Evolutionary conservation across 2,797 vertebrate species (phyloP), one percentile per base, ranked within the genome.

Genomic region (Peromyscus aztecus): DNA sequence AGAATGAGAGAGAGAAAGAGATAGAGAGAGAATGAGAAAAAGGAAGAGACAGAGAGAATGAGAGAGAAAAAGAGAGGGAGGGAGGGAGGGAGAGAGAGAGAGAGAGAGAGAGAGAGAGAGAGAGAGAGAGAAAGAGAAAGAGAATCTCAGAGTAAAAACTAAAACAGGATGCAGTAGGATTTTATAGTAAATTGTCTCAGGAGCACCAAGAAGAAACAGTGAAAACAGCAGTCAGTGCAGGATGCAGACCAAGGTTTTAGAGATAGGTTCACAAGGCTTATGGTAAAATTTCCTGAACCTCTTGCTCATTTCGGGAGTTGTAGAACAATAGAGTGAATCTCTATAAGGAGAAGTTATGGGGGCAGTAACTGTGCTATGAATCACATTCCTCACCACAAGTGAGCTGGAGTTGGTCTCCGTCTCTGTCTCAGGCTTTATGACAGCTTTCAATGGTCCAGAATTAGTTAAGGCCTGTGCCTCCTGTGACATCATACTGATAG

Each of bases 321-420:
- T 24, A 77, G 73, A 67, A 34, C 43, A 37, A 6, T 13, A 83
- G 4, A 46, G 17, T 61, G 59, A 92, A 85, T 12, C 10, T 93
- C 85, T 29, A 5, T 82, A 85, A 73, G 89, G 77, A 92, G 31
- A 12, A 94, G 63, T 88, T 88, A 43, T 82, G 43, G 71, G 63
- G 31, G 75, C n/a, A n/a, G n/a, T 81, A 43, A 29, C 13, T 17
- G 13, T 76, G 14, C 37, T 84, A 1, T 27, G 16, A 88, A 46
- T 86, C 37, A 5, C 14, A 19, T 14, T 37, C 17, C 8, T 89
- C 13, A 43, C 23, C 2, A 19, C 16, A 49, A 40, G 27, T 7
- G 6, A 92, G 1, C 8, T 34, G 3, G 16, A 6, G 8, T 46
- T 43, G 0, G 2, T 23, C 6, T 4, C 34, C 88, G 10, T 12